Evolutionary conservation across 2,797 vertebrate species (phyloP), one percentile per base, ranked within the genome.

Genomic region (Mycteria americana): DNA sequence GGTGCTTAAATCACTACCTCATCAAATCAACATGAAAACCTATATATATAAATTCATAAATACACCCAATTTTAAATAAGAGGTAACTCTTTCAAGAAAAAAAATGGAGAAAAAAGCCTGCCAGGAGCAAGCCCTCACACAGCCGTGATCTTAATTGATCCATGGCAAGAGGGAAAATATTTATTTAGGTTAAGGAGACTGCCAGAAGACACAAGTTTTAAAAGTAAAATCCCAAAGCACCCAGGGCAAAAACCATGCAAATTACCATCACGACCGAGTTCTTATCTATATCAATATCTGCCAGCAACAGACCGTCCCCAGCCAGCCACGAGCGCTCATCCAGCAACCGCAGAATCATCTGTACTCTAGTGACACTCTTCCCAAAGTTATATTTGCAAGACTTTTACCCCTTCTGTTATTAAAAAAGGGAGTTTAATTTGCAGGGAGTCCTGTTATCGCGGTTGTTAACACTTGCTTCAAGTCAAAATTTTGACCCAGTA

Each of bases 161-260:
- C 0, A 3, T 15, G 24, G 69, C 51, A 57, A 87, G 27, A 88
- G 65, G 50, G 75, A 87, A 88, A 79, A 72, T 88, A 88, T 83
- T 91, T 86, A 88, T 90, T 92, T 73, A 89, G 85, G 93, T 85
- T 95, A 94, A 95, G 68, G 77, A 92, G 92, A 9, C 18, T 35
- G 90, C 69, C 82, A 86, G 78, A 76, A 95, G 83, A 85, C 48
- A 64, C 21, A 35, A 53, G 77, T 93, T 93, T 84, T 53, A 41
- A 85, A 92, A 91, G 74, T 22, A 73, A 97, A 96, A 95, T 83
- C 69, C 60, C 88, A 72, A 41, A 87, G 62, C 30, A 63, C 13
- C 35, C 43, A 45, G 21, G 78, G 86, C 50, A 92, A 91, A 91
- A 92, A 3, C 24, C 46, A 93, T 51, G 74, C 48, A 93, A 95